Evolutionary conservation across 2,113 vertebrate species (phyloP).

Genomic region (Cinclus mexicanus): DNA sequence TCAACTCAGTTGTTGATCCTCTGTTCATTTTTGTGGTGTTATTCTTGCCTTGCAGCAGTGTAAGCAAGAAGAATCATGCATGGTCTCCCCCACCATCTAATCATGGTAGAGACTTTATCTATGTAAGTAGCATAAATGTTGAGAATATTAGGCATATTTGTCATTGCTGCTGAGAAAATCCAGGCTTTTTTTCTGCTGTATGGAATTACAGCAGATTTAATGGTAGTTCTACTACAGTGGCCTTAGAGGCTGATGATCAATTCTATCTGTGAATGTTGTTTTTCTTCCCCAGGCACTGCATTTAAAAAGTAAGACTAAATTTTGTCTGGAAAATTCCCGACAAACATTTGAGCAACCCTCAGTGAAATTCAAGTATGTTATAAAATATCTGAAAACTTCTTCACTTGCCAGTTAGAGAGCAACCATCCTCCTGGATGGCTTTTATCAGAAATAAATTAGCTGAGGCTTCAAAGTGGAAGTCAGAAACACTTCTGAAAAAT

Average conservation of each 20-base stretch:
- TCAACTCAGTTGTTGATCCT: background rate
- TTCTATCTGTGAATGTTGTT: slow-evolving; percentile 21
- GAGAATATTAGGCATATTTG: slow-evolving; percentile 36
- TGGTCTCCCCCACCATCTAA: background rate
- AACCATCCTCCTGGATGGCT: background rate
- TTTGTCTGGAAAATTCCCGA: background rate
- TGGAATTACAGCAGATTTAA: slow-evolving; percentile 28
- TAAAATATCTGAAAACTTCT: background rate
- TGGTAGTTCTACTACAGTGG: background rate
- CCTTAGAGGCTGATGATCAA: slow-evolving; percentile 31
- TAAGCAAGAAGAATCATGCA: background rate
- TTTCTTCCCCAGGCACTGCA: background rate
- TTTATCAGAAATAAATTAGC: background rate
- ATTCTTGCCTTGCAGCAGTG: background rate
- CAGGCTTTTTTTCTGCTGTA: background rate
- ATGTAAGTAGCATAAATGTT: background rate
- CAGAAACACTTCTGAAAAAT: background rate
- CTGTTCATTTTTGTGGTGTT: background rate
- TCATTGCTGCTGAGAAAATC: slow-evolving; percentile 4
- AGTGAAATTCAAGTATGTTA: background rate
- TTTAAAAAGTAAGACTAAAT: slow-evolving; percentile 9
- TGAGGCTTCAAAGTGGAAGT: background rate
- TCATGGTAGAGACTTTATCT: slow-evolving; percentile 7
- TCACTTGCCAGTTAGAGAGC: background rate
- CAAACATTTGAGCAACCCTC: background rate